Conservation (phyloP, 2,797 vertebrate species). For the Scarus forsteni region DNA sequence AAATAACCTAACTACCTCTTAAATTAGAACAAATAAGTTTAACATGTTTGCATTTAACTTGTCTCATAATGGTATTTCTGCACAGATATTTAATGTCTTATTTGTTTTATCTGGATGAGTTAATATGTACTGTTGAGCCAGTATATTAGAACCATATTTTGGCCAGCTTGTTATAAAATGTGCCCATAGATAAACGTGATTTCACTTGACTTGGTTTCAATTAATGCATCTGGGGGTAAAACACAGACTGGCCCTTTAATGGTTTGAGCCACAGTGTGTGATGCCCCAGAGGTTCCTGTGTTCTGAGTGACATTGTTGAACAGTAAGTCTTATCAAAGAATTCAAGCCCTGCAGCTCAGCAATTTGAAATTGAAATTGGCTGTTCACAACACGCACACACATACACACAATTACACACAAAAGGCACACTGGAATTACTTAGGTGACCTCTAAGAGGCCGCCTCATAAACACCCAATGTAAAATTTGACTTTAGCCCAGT, state of each 20-base stretch:
- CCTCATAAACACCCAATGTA: neutral
- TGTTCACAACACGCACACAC: constrained; percentile 22
- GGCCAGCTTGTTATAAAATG: too few species aligned
- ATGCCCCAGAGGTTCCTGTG: constrained; percentile 38
- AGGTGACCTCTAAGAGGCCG: constrained; percentile 13
- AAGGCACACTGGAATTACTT: constrained; percentile 2
- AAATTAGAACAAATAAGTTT: too few species aligned
- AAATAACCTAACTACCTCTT: too few species aligned
- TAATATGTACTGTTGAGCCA: too few species aligned
- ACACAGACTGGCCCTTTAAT: constrained; percentile 20
- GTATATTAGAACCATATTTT: too few species aligned
- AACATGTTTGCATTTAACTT: too few species aligned
- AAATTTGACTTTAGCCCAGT: neutral
- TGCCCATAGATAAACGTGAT: too few species aligned
- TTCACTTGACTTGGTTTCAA: too few species aligned
- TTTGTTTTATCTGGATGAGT: too few species aligned
- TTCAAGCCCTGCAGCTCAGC: constrained; percentile 29
- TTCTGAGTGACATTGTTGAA: constrained; percentile 51
- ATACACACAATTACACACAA: constrained; percentile 6
- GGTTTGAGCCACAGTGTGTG: constrained; percentile 14
- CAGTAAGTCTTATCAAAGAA: constrained; percentile 29
- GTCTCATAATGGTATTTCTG: too few species aligned
- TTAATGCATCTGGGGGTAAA: too few species aligned
- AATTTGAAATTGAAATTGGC: constrained; percentile 26
- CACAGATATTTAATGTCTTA: too few species aligned